Base-by-base conservation (phyloP, 2,888 invertebrate species). In the Ecliptopera silaceata region DNA sequence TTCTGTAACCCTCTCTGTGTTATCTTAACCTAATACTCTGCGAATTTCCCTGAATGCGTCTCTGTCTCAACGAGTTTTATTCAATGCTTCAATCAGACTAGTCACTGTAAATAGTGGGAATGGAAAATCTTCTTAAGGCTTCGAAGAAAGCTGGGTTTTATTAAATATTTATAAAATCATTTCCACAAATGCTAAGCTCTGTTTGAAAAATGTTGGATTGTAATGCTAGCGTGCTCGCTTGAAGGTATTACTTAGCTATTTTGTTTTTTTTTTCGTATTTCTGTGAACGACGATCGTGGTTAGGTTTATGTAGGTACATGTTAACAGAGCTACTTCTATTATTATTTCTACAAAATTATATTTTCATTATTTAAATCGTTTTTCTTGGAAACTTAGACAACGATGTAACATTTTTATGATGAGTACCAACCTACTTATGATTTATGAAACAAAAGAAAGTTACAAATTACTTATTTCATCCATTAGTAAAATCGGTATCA, bases 131-230 rank as follows among this genome's bases (percentile, higher is more conserved):
- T 63, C 72, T 76, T 76, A 74, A 55, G 56, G 56, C 55, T 53
- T 63, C 45, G 41, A 50, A 64, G 39, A 44, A 64, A 70, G 65
- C 63, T 61, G 51, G 66, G 69, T 74, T 75, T 73, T 77, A 22
- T 38, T 74, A 76, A 79, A 79, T 77, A 79, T 78, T 77, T 77
- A 78, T 73, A 69, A 65, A 69, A 73, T 63, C 60, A 66, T 75
- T 79, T 69, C 66, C 70, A 67, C 72, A 71, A 75, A 72, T 65
- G 68, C 63, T 71, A 15, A 66, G 72, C 67, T 65, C 65, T 68
- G 65, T 72, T 70, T 66, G 67, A 69, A 73, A 71, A 70, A 73
- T 72, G 69, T 71, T 57, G 61, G 67, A 69, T 63, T 64, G 52
- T 60, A 64, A 61, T 69, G 61, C 55, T 59, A 51, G 46, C 51